phyloP scores from a whole-genome alignment of 53 echinoderm and acorn worm species.

The Apostichopus leukothele region DNA sequence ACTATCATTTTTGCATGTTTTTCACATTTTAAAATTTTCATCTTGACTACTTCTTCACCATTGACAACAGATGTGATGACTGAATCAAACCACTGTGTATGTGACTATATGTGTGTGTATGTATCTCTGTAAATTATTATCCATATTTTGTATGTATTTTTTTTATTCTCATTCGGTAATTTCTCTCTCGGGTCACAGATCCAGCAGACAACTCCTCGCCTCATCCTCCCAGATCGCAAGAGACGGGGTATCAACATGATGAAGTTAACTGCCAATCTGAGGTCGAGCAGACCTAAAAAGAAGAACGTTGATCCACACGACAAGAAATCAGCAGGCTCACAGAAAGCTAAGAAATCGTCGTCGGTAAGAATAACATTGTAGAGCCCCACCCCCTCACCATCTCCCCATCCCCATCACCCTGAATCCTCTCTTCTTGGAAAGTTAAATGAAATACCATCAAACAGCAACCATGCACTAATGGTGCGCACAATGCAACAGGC shows the following conservation, averaged over 20 bases:
- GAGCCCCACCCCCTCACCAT: not conserved
- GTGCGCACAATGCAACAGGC: no score
- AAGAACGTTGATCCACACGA: slow-evolving; percentile 56
- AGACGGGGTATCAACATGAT: slow-evolving; percentile 91
- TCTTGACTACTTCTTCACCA: no score
- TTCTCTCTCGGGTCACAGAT: slow-evolving; percentile 34
- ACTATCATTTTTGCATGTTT: no score
- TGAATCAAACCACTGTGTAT: no score
- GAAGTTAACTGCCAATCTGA: slow-evolving; percentile 81
- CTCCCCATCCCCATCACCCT: not conserved
- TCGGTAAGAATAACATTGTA: not conserved
- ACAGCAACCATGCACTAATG: no score
- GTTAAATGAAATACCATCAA: no score
- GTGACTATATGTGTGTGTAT: no score
- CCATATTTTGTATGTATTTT: not conserved
- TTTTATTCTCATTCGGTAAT: not conserved
- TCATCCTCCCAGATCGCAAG: slow-evolving; percentile 88
- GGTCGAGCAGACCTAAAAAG: slow-evolving; percentile 65
- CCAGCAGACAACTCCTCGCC: slow-evolving; percentile 76
- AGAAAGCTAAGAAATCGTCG: slow-evolving; percentile 12
- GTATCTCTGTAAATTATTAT: no score
- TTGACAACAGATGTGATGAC: no score
- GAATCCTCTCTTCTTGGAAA: not conserved
- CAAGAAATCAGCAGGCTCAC: not conserved
- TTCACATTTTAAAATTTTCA: no score